Base-by-base conservation (phyloP, 2,888 invertebrate genomes). In the Dyspetes luteomarginatus region DNA sequence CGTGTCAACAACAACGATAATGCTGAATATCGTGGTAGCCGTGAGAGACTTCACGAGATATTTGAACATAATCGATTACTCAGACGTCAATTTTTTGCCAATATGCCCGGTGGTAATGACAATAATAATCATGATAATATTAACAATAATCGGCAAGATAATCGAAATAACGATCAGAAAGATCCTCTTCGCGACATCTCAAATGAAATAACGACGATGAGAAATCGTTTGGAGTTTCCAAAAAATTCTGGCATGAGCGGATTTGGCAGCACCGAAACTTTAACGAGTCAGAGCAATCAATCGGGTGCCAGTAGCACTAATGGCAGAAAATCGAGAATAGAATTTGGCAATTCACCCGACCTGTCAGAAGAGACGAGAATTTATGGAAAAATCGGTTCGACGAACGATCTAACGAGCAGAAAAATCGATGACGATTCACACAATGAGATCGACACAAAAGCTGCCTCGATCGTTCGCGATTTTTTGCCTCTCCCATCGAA, bases 191-290 rank as follows among this genome's bases (percentile, higher is more conserved):
- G 60, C 3, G 74, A 50, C 9, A 43, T 52, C 22, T 50, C 82
- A 7, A 48, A 7, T 56, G 81, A 67, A 1, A n/a, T 58, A 22
- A 22, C 74, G 12, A 69, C 81, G 24, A 78, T 65, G 60, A 78
- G 28, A 55, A 78, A 74, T 67, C 75, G 80, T 9, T 45, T 65
- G n/a, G 64, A 80, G 5, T 76, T 64, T 28, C 72, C 15, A 7
- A 78, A 78, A 24, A 75, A 64, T 65, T 26, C 50, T 2, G 74
- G 58, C 0, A 50, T 43, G 5, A 82, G 68, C 30, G 90, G 91
- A 7, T 91, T 91, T 19, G 92, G 92, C 0, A 92, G 92, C 74
- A 91, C 90, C 4, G 92, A 92, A 60, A 91, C 91, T 0, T 83
- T 92, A 12, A 89, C 89, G 24, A 91, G 91, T 58, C 91, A 91